These are phyloP conservation scores for Platanista minor DNA, from an alignment of 2,113 vertebrate genomes.

Conservation along the genomic window DNA sequence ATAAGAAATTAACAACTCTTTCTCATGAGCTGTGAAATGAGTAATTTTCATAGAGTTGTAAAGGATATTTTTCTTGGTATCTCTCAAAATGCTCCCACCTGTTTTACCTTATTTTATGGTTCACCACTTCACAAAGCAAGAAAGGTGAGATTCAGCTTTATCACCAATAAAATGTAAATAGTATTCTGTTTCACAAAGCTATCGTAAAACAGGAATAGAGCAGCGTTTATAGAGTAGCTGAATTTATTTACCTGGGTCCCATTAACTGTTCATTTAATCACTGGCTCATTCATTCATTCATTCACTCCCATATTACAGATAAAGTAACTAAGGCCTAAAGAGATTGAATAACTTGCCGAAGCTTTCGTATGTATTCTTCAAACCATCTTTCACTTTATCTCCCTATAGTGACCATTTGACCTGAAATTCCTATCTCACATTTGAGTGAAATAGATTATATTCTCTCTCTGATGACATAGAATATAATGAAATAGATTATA, in stretches of 20 bases:
- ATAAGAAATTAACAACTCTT: background rate
- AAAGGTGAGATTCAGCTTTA: background rate
- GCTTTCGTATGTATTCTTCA: background rate
- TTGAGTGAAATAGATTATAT: background rate
- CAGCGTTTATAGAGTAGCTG: accelerated
- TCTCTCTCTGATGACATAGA: background rate
- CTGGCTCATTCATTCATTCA: background rate
- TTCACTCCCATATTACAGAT: background rate
- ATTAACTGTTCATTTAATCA: background rate
- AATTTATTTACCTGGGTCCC: background rate
- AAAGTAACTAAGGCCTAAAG: background rate
- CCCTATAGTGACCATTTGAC: background rate
- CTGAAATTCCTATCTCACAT: background rate
- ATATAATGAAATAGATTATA: no score
- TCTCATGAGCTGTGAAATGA: background rate
- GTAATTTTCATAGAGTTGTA: background rate
- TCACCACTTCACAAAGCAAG: background rate
- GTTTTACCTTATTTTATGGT: background rate
- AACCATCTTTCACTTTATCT: background rate
- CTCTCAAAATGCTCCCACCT: background rate
- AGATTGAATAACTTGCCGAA: background rate
- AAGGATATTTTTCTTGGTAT: background rate
- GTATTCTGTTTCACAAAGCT: background rate
- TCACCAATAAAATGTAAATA: background rate
- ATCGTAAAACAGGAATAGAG: background rate